phyloP scores from a whole-genome alignment of 2,888 invertebrate genomes.

The Phorcus lineatus region DNA sequence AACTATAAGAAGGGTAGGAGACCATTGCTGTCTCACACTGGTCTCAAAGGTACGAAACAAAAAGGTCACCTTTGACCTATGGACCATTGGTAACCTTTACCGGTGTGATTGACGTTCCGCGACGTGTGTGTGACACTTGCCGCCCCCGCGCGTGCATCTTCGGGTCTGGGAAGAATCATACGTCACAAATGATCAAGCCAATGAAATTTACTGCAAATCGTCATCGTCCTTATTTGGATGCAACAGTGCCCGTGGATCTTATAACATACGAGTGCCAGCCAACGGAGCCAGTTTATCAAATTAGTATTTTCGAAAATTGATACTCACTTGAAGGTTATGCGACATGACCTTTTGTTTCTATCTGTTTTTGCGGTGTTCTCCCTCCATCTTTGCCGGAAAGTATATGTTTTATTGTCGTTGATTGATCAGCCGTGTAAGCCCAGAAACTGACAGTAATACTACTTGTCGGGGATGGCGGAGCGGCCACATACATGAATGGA shows the following conservation, averaged over 20 bases:
- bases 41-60: neutral
- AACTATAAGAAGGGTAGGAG: neutral
- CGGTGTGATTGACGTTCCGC: constrained; percentile 19
- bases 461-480: too few species aligned
- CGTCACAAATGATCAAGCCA: neutral
- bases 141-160: constrained; percentile 15
- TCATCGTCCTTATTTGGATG: neutral
- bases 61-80: constrained; percentile 9
- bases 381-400: too few species aligned
- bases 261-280: too few species aligned
- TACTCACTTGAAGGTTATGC: neutral
- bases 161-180: neutral
- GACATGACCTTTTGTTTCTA: neutral
- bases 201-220: neutral
- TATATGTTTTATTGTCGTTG: too few species aligned
- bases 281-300: neutral
- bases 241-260: neutral
- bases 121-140: constrained; percentile 1
- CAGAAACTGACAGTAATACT: too few species aligned
- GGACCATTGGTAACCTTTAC: neutral
- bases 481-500: too few species aligned
- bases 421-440: too few species aligned
- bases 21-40: neutral
- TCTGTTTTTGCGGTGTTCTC: neutral
- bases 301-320: neutral